phyloP scores from a whole-genome alignment of 2,888 invertebrate species.

The Limnephilus lunatus region DNA sequence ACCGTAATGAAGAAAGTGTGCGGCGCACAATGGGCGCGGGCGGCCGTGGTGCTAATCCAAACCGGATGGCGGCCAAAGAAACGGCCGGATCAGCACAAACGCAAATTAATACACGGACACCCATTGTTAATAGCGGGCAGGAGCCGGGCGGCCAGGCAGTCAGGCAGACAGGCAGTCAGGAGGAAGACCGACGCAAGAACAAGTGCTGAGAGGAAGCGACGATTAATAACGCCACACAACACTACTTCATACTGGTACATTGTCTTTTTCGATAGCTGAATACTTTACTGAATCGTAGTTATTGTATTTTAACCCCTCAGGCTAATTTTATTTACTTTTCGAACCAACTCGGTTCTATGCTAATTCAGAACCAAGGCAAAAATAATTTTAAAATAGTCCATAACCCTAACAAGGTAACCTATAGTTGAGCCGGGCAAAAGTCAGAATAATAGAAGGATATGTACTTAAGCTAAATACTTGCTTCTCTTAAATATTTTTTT shows the following conservation, averaged over 20 bases:
- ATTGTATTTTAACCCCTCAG: too few species aligned
- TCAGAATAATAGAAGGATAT: too few species aligned
- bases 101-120: not conserved
- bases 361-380: too few species aligned
- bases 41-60: constrained; percentile 16
- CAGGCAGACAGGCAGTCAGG: not conserved
- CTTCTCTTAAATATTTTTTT: too few species aligned
- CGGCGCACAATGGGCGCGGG: constrained; percentile 9
- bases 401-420: too few species aligned
- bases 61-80: constrained; percentile 29
- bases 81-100: constrained; percentile 6
- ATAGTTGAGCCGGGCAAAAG: too few species aligned
- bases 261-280: not conserved
- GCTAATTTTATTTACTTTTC: too few species aligned
- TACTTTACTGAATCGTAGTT: too few species aligned
- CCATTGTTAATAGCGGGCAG: not conserved
- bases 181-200: not conserved
- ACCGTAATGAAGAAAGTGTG: constrained; percentile 20
- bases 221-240: not conserved
- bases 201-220: not conserved
- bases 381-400: too few species aligned
- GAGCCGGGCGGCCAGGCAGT: too few species aligned
- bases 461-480: too few species aligned
- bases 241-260: not conserved
- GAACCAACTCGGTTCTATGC: too few species aligned